These are phyloP conservation scores for Drosophila rhopaloa DNA, from an alignment of 1,140 invertebrate species.

Conservation along the genomic window DNA sequence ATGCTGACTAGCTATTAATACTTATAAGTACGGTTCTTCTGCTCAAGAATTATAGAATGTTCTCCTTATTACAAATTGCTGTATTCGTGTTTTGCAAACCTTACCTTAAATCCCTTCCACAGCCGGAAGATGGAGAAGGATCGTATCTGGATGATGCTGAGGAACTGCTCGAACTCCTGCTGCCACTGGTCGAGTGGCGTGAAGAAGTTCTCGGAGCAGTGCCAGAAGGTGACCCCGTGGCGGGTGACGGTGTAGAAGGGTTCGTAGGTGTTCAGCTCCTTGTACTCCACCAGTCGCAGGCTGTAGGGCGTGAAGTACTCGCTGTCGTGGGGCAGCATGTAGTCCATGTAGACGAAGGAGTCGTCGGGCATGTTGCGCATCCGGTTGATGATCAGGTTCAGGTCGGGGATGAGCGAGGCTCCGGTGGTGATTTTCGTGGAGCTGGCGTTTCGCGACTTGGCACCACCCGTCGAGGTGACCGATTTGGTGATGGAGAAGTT, in stretches of 20 bases:
- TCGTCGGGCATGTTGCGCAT: conserved; percentile 81
- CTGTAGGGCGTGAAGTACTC: conserved; percentile 90
- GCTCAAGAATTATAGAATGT: too few relatives aligned
- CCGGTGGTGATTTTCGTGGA: conserved; percentile 63
- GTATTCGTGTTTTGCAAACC: background rate
- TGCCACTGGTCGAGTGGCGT: conserved; percentile 89
- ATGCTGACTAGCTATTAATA: too few relatives aligned
- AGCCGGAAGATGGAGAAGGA: conserved; percentile 90
- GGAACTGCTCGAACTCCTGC: conserved; percentile 89
- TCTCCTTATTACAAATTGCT: too few relatives aligned
- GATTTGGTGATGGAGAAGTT: conserved; percentile 3
- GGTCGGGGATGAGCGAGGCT: conserved; percentile 73
- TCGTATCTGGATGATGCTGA: conserved; percentile 88
- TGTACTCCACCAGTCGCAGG: conserved; percentile 87
- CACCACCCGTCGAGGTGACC: background rate
- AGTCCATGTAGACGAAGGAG: conserved; percentile 89
- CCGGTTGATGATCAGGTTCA: conserved; percentile 61
- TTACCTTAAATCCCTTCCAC: conserved; percentile 92
- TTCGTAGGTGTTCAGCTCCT: conserved; percentile 86
- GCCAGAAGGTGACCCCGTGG: conserved; percentile 89
- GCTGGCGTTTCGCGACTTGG: conserved; percentile 1
- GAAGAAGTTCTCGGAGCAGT: conserved; percentile 87
- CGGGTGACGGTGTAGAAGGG: conserved; percentile 89
- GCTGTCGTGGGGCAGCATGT: conserved; percentile 88
- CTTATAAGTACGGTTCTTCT: too few relatives aligned